Conservation (phyloP, 2,113 vertebrate genomes). For the Amphiprion ocellaris region DNA sequence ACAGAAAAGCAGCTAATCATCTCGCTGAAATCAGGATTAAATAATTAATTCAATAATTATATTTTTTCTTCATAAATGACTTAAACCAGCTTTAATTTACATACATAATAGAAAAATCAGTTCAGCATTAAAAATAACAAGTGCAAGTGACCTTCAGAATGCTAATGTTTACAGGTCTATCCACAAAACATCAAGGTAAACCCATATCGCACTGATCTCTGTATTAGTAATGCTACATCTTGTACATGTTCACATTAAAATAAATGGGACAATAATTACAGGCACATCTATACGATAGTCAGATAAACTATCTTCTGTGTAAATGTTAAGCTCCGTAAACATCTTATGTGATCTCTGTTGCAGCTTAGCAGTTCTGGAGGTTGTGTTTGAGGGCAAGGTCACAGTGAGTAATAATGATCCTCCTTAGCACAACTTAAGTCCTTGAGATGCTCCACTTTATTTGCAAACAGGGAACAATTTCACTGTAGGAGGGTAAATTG, state of each 20-base stretch:
- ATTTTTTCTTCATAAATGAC: no score
- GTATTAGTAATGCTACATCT: background rate
- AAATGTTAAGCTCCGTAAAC: background rate
- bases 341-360: no score
- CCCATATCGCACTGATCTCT: background rate
- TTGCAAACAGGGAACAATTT: slow-evolving; percentile 47
- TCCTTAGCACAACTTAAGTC: slow-evolving; percentile 1
- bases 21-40: background rate
- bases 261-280: background rate
- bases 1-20: background rate
- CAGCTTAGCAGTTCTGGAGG: background rate
- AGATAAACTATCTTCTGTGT: background rate
- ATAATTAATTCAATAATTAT: no score
- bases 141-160: no score
- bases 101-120: no score
- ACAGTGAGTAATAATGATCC: background rate
- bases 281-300: background rate
- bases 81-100: no score
- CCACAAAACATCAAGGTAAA: background rate
- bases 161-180: no score
- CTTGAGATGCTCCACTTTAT: slow-evolving; percentile 41
- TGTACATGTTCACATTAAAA: background rate
- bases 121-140: no score
- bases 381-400: slow-evolving; percentile 1
- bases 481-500: slow-evolving; percentile 56